Evolutionary conservation across 2,888 invertebrate species (phyloP).

Genomic region (Hypomecis atomaria): DNA sequence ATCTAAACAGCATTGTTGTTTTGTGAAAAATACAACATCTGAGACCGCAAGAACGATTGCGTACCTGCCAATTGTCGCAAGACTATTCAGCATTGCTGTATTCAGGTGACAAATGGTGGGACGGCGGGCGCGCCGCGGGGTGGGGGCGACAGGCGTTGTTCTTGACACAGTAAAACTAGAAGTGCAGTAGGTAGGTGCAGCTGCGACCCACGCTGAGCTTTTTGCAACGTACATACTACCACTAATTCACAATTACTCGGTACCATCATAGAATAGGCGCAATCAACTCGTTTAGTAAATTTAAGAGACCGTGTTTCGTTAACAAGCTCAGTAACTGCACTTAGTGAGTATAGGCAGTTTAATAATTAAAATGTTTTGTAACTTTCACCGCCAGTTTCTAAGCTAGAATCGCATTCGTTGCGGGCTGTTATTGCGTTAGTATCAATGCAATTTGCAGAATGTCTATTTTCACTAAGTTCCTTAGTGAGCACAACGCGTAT

Average conservation of each 20-base stretch:
- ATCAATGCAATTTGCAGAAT: conserved; percentile 40
- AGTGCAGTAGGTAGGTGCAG: conserved; percentile 85
- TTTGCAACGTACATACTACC: conserved; percentile 57
- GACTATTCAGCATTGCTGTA: conserved; percentile 53
- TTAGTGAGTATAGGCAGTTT: conserved; percentile 19
- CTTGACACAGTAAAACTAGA: conserved; percentile 85
- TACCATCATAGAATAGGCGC: conserved; percentile 11
- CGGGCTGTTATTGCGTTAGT: conserved; percentile 31
- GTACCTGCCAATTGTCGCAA: conserved; percentile 58
- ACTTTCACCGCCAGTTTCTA: conserved; percentile 36
- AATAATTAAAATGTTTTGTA: conserved; percentile 31
- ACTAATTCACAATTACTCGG: conserved; percentile 24
- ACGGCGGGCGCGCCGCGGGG: conserved; percentile 50
- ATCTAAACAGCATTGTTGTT: conserved; percentile 50
- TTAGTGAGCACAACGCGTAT: conserved; percentile 52
- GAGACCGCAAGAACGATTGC: conserved; percentile 52
- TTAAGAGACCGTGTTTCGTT: conserved; percentile 14
- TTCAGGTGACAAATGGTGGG: conserved; percentile 62
- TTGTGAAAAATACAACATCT: conserved; percentile 51
- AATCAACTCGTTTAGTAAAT: conserved; percentile 7
- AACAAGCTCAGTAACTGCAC: conserved; percentile 11
- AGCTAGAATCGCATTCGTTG: conserved; percentile 25
- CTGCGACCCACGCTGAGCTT: conserved; percentile 79
- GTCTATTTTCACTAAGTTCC: conserved; percentile 56
- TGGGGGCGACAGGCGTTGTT: conserved; percentile 80